Base-by-base conservation (phyloP, 2,797 vertebrate genomes). In the Gymnoscopelus microlampas region DNA sequence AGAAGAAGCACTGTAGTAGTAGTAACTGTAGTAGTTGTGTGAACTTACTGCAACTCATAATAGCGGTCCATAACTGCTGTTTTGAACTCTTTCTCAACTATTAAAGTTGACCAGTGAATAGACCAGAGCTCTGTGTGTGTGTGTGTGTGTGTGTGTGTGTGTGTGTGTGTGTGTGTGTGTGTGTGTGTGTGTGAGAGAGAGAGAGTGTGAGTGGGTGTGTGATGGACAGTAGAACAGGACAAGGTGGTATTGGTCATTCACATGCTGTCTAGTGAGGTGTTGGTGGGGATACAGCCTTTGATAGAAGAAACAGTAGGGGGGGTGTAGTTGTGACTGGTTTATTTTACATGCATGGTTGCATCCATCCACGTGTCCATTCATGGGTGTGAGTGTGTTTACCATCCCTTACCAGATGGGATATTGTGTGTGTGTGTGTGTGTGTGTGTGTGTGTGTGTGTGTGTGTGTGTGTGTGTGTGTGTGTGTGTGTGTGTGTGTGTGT, bases 181-280 rank as follows among this genome's bases (percentile, higher is more conserved):
- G 39, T 60, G 58, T 60, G 58, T 67, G 73, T 73, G 60, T 60
- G 15, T 59, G 51, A 35, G 66, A 54, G 11, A 8, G 11, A 5
- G 61, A 73, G 80, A 76, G 81, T 71, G 63, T 39, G 11, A 5
- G 61, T 73, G 80, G 77, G 81, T 71, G 63, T 39, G 50, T 9
- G 29, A 62, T 64, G 48, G 62, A 78, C 60, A 74, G 80, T 51
- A 66, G 53, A 75, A 69, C 0, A 7, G 54, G 75, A 63, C 60
- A 19, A 59, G 78, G 76, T 76, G 73, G 49, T 63, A 48, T 60
- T 67, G 56, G 59, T 83, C 89, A 91, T 90, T 91, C 87, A 81
- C 86, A 85, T 90, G 88, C 91, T 87, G 89, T 90, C 87, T 59
- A 51, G 85, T 79, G 86, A 50, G 64, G 69, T 56, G 26, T 35